Conservation (phyloP, 2,888 invertebrate species). For the Teleiodes luculella region DNA sequence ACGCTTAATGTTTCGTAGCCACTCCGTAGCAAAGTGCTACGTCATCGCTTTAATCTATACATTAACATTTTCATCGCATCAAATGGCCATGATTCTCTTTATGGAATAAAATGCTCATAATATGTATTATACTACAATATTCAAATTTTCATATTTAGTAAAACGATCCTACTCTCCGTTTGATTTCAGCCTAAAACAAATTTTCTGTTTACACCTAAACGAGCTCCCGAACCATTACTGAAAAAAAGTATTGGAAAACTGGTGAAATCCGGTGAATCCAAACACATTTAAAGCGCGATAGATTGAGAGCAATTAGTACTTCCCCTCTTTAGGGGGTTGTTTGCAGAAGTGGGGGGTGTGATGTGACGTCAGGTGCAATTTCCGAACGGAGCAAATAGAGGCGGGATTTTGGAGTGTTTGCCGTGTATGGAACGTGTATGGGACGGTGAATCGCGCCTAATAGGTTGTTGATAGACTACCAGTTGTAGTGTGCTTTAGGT, state of each 20-base stretch:
- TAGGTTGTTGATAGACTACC: conserved; percentile 4
- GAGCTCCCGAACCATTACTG: not conserved
- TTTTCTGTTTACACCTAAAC: no score
- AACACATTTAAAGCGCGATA: conserved; percentile 65
- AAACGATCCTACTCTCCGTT: no score
- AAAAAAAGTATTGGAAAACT: not conserved
- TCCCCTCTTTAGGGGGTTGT: conserved; percentile 18
- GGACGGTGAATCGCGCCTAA: not conserved
- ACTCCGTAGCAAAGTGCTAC: conserved; percentile 7
- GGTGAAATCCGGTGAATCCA: conserved; percentile 21
- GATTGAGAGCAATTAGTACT: conserved; percentile 63
- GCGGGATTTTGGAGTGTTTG: conserved; percentile 6
- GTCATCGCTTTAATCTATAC: no score
- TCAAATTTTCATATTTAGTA: no score
- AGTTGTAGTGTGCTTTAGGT: not conserved
- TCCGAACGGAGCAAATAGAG: conserved; percentile 23
- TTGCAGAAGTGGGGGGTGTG: conserved; percentile 13
- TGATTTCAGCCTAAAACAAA: not conserved
- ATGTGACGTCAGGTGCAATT: conserved; percentile 31
- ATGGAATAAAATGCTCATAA: no score
- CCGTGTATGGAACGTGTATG: not conserved
- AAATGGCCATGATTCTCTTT: no score
- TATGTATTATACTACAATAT: no score
- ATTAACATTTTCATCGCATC: no score
- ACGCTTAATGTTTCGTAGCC: no score